These are phyloP conservation scores for Vireo altiloquus DNA, from an alignment of 2,113 vertebrate genomes.

Conservation along the genomic window DNA sequence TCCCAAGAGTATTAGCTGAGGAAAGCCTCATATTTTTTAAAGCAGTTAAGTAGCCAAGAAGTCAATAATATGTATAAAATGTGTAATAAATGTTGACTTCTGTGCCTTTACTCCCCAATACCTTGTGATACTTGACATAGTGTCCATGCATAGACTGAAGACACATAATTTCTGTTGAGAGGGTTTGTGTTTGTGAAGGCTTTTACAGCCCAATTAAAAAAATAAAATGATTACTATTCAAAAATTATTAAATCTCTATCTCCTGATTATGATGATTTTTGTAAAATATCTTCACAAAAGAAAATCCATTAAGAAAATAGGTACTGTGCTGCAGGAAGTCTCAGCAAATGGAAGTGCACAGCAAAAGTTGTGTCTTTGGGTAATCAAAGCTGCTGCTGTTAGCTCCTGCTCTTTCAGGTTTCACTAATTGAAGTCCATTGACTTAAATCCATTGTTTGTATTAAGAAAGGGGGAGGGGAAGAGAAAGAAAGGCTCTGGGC, in stretches of 20 bases:
- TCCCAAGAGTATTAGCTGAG: background rate
- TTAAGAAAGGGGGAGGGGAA: background rate
- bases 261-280: background rate
- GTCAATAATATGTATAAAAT: constrained; percentile 21
- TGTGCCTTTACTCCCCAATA: background rate
- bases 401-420: background rate
- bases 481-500: background rate
- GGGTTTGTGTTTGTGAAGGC: background rate
- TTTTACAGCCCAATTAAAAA: background rate
- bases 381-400: background rate
- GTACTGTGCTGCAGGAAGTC: background rate
- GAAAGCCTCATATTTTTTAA: background rate
- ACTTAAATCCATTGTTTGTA: constrained; percentile 2
- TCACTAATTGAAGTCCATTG: background rate
- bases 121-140: background rate
- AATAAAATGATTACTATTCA: background rate
- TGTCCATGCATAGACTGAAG: background rate
- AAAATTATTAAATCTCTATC: background rate
- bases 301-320: background rate
- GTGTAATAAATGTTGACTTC: background rate
- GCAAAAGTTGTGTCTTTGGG: background rate
- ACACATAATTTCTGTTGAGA: background rate
- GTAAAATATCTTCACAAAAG: background rate
- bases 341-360: background rate
- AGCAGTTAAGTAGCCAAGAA: background rate